These are phyloP conservation scores for Eupeodes luniger DNA, from an alignment of 2,888 invertebrate species.

Conservation along the genomic window DNA sequence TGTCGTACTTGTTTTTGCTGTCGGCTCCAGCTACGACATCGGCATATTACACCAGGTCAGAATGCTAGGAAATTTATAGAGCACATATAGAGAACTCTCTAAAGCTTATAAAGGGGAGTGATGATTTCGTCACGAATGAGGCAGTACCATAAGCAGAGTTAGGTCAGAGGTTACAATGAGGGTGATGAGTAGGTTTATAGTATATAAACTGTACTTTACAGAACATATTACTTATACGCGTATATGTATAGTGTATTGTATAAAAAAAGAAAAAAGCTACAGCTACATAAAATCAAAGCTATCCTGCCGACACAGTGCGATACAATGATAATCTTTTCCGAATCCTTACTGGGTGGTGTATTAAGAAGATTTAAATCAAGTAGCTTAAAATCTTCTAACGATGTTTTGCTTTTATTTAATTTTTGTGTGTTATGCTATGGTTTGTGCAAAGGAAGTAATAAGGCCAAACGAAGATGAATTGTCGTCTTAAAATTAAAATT, in stretches of 20 bases:
- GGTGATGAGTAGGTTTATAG: conserved; percentile 39
- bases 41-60: conserved; percentile 36
- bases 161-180: conserved; percentile 66
- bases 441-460: conserved; percentile 13
- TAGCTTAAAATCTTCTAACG: conserved; percentile 37
- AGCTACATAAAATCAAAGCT: background rate
- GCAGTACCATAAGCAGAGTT: conserved; percentile 30
- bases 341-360: conserved; percentile 49
- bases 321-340: conserved; percentile 36
- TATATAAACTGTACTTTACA: too few species aligned
- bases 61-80: conserved; percentile 37
- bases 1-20: conserved; percentile 3
- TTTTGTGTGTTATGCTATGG: background rate
- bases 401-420: background rate
- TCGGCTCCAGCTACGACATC: background rate
- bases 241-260: background rate
- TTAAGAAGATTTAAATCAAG: conserved; percentile 52
- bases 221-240: background rate
- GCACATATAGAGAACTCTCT: conserved; percentile 37
- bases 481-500: conserved; percentile 17
- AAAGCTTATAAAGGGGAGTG: conserved; percentile 54
- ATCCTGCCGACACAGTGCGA: conserved; percentile 15
- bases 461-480: conserved; percentile 36
- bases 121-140: conserved; percentile 69
- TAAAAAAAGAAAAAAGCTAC: conserved; percentile 31